These are phyloP conservation scores for Trypoxylus dichotomus DNA, from an alignment of 1,140 invertebrate species.

Conservation along the genomic window DNA sequence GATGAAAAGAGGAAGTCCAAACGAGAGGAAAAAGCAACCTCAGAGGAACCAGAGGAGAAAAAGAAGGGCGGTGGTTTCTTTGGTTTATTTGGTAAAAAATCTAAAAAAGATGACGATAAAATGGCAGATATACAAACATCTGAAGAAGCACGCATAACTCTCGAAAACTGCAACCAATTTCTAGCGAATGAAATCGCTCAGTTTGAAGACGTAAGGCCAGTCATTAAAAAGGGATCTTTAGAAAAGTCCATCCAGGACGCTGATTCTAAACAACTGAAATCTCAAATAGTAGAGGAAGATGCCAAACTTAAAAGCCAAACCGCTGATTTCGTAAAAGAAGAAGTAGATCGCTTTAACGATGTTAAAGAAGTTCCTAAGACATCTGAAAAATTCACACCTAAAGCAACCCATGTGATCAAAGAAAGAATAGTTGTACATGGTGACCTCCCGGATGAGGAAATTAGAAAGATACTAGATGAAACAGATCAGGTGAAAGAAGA, in stretches of 20 bases:
- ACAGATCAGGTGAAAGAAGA: constrained; percentile 21
- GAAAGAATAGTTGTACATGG: background rate
- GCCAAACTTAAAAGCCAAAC: constrained; percentile 20
- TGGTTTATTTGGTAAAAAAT: constrained; percentile 28
- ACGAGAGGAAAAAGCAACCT: background rate
- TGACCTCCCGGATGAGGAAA: constrained; percentile 4
- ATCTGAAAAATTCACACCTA: background rate
- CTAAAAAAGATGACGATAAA: constrained; percentile 30
- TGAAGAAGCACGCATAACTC: background rate
- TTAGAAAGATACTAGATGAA: background rate
- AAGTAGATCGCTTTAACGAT: constrained; percentile 38
- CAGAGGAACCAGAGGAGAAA: constrained; percentile 23
- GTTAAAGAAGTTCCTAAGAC: background rate
- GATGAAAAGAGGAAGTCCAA: background rate
- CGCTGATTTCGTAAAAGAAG: constrained; percentile 37
- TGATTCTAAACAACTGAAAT: background rate
- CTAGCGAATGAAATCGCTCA: background rate
- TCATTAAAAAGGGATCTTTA: background rate
- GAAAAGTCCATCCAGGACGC: background rate
- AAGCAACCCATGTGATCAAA: background rate
- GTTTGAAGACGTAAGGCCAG: constrained; percentile 11
- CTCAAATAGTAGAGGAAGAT: background rate
- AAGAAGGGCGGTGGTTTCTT: constrained; percentile 4
- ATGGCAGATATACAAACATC: background rate
- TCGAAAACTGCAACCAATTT: background rate